Evolutionary conservation across 2,888 invertebrate species (phyloP), one percentile per base, ranked within the genome.

Genomic region (Calephelis perditalis): DNA sequence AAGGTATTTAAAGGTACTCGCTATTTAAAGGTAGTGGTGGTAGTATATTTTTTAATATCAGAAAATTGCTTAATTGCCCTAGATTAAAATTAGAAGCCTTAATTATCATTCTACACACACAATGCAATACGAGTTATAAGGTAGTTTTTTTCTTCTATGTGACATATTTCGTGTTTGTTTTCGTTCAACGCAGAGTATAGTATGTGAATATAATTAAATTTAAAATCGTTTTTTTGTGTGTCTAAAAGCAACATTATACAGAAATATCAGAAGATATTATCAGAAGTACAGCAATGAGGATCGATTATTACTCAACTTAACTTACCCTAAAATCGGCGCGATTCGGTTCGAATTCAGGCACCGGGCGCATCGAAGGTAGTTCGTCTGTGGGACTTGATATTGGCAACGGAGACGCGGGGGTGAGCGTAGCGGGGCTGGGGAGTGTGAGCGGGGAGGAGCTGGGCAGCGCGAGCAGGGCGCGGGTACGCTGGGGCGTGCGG

Each of bases 341-440:
- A 26, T 49, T 49, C 26, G 49, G 49, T 10, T 49, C 49, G 10
- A 49, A 49, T 26, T 49, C 49, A 26, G 49, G 49, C 26, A 26
- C 35, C 0, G 26, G 49, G 26, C 49, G 49, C 35, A 5, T 26
- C 10, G 49, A 26, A 15, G 49, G 35, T 10, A 10, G 26, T 9
- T 49, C 49, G 26, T 49, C 49, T 5, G 49, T 26, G 49, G 26
- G 10, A 26, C 1, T 15, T 10, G 49, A 9, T 26, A 26, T 7
- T 26, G 10, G 26, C 15, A 8, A 9, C 9, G 49, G 7, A 8
- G 49, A 9, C 15, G 26, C 9, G 2, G 15, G 2, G 7, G 15
- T 6, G 7, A 15, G 11, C 15, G 47, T 3, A 2, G 1, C 8
- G 7, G 3, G n/a, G 3, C 5, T 6, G n/a, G 46, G 11, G 1